Evolutionary conservation across 2,888 invertebrate species (phyloP), one percentile per base, ranked within the genome.

Genomic region (Nemurella pictetii): DNA sequence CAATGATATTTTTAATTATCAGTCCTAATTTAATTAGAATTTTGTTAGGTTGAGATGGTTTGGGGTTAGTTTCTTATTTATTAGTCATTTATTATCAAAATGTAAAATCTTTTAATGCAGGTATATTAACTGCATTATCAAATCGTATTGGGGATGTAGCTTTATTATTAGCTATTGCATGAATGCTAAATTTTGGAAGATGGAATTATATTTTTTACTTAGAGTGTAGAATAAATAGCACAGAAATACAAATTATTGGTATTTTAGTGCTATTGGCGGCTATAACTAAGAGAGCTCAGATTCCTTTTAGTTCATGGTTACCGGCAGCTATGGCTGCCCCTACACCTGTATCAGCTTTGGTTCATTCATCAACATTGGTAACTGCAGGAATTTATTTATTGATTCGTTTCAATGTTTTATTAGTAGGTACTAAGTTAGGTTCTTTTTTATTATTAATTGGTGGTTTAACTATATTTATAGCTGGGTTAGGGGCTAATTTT

Each of bases 141-240:
- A 95, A 95, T 93, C 95, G 95, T 20, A 90, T 95, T 89, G 95
- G 95, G 0, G 95, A 95, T 93, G 93, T 94, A 26, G 91, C 93
- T 88, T 92, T 95, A 90, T 91, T 95, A 89, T 89, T 94, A 87
- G 89, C 91, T 78, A 93, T 94, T 91, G 90, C 91, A 88, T 92
- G 92, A 89, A 92, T 92, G 89, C 88, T 92, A 89, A 92, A 92
- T 91, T 92, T 90, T 90, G 92, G 92, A 0, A 90, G 91, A 0
- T 92, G 91, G 91, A 92, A 91, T 91, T 92, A 91, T 91, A 90
- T 91, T 87, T 89, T 90, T 92, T 92, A 92, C 91, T 88, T 92
- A 89, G 90, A 91, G 87, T 91, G 92, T 90, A 55, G 55, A 7
- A 4, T 7, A 55, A 92, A 88, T 89, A 90, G 91, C 90, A 90